Conservation (phyloP, 2,888 invertebrate species). For the Dinocampus coccinellae region DNA sequence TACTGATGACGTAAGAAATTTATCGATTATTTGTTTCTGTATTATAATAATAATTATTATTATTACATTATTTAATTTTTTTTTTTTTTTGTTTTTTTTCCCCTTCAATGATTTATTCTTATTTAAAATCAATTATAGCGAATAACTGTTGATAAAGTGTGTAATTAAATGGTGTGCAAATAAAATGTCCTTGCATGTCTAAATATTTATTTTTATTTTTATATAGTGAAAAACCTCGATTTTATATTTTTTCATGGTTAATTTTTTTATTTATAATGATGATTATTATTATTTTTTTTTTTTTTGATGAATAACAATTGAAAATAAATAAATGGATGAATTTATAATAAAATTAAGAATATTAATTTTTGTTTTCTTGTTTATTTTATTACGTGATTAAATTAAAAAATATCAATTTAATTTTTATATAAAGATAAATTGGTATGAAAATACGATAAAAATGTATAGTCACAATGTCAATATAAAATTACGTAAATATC, state of each 20-base stretch:
- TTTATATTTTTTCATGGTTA: conserved; percentile 40
- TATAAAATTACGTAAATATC: conserved; percentile 17
- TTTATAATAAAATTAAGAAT: too few species aligned
- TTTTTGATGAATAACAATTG: too few species aligned
- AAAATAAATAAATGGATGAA: too few species aligned
- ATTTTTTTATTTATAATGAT: conserved; percentile 32
- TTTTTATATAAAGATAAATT: too few species aligned
- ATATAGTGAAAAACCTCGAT: conserved; percentile 47
- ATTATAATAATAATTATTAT: too few species aligned
- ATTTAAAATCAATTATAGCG: too few species aligned
- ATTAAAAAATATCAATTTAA: too few species aligned
- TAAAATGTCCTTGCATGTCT: conserved; percentile 54
- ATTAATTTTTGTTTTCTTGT: too few species aligned
- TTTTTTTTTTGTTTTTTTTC: background rate
- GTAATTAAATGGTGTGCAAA: conserved; percentile 23
- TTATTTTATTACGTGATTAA: too few species aligned
- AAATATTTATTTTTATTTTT: conserved; percentile 57
- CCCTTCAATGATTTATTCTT: conserved; percentile 24
- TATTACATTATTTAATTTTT: background rate
- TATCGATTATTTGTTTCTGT: background rate
- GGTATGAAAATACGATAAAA: background rate
- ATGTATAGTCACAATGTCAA: background rate
- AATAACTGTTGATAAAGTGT: conserved; percentile 32
- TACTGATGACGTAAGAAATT: background rate
- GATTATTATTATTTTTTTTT: conserved; percentile 38